Evolutionary conservation across 2,888 invertebrate species (phyloP).

Genomic region (Phania funesta): DNA sequence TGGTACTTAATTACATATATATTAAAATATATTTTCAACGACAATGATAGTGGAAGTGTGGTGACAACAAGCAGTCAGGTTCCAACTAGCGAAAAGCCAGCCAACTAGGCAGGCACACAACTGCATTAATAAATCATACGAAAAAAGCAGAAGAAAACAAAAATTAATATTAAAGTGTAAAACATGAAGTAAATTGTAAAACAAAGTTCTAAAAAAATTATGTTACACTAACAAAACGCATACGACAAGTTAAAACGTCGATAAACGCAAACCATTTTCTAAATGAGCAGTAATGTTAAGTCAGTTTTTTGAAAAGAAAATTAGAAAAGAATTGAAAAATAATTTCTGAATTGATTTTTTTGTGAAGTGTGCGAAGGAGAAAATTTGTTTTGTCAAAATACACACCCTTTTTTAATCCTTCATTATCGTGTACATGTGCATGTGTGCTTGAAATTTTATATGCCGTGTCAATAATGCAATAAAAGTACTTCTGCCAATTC

Average conservation of each 20-base stretch:
- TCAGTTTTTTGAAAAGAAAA: neutral
- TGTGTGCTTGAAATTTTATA: slow-evolving; percentile 5
- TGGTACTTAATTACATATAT: slow-evolving; percentile 1
- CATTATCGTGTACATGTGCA: neutral
- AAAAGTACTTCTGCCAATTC: slow-evolving; percentile 6
- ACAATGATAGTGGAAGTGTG: slow-evolving; percentile 38
- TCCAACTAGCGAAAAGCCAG: slow-evolving; percentile 42
- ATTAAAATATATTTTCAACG: neutral
- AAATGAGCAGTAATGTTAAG: neutral
- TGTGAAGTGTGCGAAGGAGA: neutral
- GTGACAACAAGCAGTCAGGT: slow-evolving; percentile 47
- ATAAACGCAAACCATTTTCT: neutral
- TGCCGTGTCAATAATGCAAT: slow-evolving; percentile 41
- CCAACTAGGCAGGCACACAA: slow-evolving; percentile 35
- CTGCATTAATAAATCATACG: slow-evolving; percentile 5
- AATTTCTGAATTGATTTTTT: slow-evolving; percentile 14
- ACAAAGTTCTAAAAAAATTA: slow-evolving; percentile 12
- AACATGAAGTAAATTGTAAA: slow-evolving; percentile 17
- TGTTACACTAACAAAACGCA: slow-evolving; percentile 3
- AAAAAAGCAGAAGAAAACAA: slow-evolving; percentile 26
- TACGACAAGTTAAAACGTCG: slow-evolving; percentile 25
- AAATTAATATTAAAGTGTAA: slow-evolving; percentile 8
- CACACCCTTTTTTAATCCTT: slow-evolving; percentile 50
- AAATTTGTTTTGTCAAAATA: slow-evolving; percentile 21
- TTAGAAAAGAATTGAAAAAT: neutral